Conservation (phyloP, 2,797 vertebrate species). For the Pempheris klunzingeri region DNA sequence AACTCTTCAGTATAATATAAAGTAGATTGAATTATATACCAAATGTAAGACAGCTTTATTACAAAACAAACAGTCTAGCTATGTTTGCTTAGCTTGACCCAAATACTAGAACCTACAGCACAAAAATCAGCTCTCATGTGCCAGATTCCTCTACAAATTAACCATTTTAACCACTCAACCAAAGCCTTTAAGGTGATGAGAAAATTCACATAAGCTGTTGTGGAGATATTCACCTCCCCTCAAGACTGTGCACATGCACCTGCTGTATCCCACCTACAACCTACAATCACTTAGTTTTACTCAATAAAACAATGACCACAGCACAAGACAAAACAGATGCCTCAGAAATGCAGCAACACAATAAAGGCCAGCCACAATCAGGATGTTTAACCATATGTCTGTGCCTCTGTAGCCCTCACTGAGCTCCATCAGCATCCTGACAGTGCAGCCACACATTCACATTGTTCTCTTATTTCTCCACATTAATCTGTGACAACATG, state of each 20-base stretch:
- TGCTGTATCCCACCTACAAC: constrained; percentile 22
- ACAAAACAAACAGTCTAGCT: neutral
- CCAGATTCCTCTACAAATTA: neutral
- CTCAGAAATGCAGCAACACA: neutral
- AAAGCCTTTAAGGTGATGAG: neutral
- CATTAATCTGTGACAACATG: constrained; percentile 8
- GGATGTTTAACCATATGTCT: constrained; percentile 4
- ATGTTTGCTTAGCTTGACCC: neutral
- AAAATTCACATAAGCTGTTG: neutral
- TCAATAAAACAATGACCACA: neutral
- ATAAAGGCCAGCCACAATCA: neutral
- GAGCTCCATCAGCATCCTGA: constrained; percentile 28
- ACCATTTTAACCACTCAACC: neutral
- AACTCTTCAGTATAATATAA: too few relatives aligned
- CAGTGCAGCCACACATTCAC: neutral
- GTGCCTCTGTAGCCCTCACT: constrained; percentile 2
- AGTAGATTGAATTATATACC: neutral
- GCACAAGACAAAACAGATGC: neutral
- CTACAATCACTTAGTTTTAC: neutral
- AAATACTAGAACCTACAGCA: neutral
- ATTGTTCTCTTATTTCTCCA: constrained; percentile 11
- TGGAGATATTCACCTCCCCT: neutral
- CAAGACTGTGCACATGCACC: constrained; percentile 44
- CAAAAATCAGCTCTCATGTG: neutral
- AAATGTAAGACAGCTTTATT: neutral